phyloP scores from a whole-genome alignment of 2,113 vertebrate species.

The Vimba vimba region DNA sequence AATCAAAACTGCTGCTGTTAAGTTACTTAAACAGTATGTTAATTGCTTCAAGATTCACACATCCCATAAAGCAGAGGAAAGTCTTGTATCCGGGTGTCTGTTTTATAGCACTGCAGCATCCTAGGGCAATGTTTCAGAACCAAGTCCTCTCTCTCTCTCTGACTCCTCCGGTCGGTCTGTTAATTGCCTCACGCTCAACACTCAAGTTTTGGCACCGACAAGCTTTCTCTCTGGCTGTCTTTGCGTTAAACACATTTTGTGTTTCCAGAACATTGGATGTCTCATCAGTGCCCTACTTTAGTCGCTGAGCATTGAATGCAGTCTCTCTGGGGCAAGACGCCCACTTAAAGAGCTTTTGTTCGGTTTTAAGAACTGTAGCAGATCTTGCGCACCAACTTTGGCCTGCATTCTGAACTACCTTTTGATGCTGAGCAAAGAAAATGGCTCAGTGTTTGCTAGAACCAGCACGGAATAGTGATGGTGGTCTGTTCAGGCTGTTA shows the following conservation, averaged over 20 bases:
- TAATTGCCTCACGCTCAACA: constrained; percentile 62
- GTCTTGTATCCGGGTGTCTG: not conserved
- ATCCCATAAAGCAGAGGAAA: not conserved
- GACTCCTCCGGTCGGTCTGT: constrained; percentile 49
- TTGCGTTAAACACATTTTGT: constrained; percentile 24
- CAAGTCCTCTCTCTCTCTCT: constrained; percentile 23
- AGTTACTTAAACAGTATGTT: not conserved
- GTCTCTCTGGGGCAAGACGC: constrained; percentile 26
- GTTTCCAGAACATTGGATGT: constrained; percentile 16
- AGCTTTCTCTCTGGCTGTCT: constrained; percentile 28
- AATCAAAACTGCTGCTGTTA: not conserved
- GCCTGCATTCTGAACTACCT: not conserved
- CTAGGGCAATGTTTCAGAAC: constrained; percentile 12
- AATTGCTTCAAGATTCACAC: not conserved
- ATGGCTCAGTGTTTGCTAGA: not conserved
- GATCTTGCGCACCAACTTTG: not conserved
- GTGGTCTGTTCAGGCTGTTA: not conserved
- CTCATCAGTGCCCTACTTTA: constrained; percentile 58
- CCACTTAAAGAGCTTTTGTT: constrained; percentile 42
- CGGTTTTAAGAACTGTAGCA: constrained; percentile 5
- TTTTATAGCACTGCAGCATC: constrained; percentile 8
- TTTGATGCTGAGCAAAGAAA: constrained; percentile 1
- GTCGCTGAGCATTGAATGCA: constrained; percentile 44
- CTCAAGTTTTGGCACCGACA: constrained; percentile 62
- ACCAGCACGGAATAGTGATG: not conserved